Percentiles rank a stretch among this genome's conserved stretches.
These are phyloP conservation scores for Pantherophis alleghaniensis DNA, from an alignment of 2,797 vertebrate genomes.

Conservation along the genomic window DNA sequence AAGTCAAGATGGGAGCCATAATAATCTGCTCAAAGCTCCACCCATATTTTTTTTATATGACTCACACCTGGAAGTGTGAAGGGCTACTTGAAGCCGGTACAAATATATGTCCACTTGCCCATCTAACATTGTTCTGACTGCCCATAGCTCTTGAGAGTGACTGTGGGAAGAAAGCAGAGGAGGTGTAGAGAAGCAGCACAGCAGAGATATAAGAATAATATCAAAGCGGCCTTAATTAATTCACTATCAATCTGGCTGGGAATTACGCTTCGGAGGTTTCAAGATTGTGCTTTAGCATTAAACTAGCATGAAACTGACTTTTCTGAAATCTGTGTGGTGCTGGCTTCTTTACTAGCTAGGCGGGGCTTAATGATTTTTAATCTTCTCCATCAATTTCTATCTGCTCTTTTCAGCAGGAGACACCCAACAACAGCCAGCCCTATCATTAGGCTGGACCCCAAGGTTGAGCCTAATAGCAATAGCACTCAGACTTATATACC, in stretches of 20 bases:
- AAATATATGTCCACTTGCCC: not conserved
- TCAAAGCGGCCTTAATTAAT: not conserved
- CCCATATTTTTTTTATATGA: not conserved
- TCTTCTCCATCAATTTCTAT: not conserved
- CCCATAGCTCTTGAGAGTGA: not conserved
- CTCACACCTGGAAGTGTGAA: not conserved
- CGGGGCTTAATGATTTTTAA: not conserved
- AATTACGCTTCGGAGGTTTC: not conserved
- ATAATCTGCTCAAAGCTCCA: not conserved
- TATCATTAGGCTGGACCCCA: not conserved
- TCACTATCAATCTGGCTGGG: not conserved
- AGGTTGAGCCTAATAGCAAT: not conserved
- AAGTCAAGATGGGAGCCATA: not conserved
- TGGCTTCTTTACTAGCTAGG: not conserved
- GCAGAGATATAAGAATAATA: not conserved
- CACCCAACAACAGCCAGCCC: not conserved
- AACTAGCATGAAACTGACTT: not conserved
- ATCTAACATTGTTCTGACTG: not conserved
- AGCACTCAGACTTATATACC: too few relatives aligned
- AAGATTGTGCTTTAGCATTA: not conserved
- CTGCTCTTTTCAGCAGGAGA: not conserved
- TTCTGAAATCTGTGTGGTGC: not conserved
- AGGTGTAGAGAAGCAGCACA: not conserved
- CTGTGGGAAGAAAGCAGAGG: not conserved
- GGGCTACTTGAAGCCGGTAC: not conserved